Evolutionary conservation across 2,797 vertebrate species (phyloP).

Genomic region (Melanotaenia parkinsoni): DNA sequence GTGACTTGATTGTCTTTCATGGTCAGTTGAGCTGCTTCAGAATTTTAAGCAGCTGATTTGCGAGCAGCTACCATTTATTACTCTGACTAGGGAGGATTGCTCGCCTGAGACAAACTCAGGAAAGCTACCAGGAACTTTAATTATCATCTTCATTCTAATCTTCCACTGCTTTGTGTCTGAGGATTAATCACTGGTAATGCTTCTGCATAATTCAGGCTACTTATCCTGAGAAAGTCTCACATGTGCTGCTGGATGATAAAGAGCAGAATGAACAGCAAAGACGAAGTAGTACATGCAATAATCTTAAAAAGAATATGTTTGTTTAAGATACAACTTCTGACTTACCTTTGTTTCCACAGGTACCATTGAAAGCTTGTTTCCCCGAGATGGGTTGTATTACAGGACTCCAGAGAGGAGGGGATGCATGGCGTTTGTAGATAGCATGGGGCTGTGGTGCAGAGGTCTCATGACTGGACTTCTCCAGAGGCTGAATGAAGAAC

Average conservation of each 20-base stretch:
- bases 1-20: conserved; percentile 13
- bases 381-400: conserved; percentile 56
- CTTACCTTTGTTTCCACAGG: conserved; percentile 87
- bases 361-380: conserved; percentile 55
- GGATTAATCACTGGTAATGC: neutral
- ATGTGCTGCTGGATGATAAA: neutral
- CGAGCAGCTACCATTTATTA: neutral
- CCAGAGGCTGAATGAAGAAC: conserved; percentile 92
- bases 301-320: neutral
- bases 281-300: neutral
- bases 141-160: neutral
- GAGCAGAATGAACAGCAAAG: neutral
- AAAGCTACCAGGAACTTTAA: neutral
- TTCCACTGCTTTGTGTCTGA: neutral
- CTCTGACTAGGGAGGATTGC: conserved; percentile 10
- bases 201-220: neutral
- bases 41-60: conserved; percentile 39
- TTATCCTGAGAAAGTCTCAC: neutral
- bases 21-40: conserved; percentile 17
- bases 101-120: neutral
- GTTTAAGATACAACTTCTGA: neutral
- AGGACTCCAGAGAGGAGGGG: conserved; percentile 46
- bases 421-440: conserved; percentile 87
- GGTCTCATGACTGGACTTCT: conserved; percentile 37
- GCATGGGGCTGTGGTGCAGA: conserved; percentile 86